A percentile compares a stretch with the other conserved stretches of the same genome.
Evolutionary conservation across 2,888 invertebrate species (phyloP).

Genomic region (Venusia cambrica): DNA sequence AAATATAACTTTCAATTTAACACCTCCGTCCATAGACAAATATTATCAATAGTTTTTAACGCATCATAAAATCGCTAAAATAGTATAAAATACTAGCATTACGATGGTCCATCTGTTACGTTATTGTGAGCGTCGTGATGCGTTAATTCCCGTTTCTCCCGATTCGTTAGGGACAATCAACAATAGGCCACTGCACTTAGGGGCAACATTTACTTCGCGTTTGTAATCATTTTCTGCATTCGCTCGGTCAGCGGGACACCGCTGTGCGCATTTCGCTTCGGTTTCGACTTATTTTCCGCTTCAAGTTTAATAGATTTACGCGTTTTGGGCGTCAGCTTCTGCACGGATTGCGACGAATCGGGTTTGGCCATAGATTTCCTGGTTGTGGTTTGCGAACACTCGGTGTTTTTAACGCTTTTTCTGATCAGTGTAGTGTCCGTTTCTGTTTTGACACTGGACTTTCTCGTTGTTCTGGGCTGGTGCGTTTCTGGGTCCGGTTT

Average conservation of each 20-base stretch:
- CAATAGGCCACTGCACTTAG: too few relatives aligned
- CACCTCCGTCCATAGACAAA: conserved; percentile 18
- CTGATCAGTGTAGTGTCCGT: too few relatives aligned
- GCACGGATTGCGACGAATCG: too few relatives aligned
- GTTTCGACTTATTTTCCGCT: conserved; percentile 31
- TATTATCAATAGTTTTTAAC: conserved; percentile 23
- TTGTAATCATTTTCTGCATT: conserved; percentile 54
- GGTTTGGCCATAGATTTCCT: too few relatives aligned
- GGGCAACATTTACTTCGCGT: conserved; percentile 39
- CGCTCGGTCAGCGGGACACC: conserved; percentile 68
- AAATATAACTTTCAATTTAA: conserved; percentile 46
- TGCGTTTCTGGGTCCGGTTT: conserved; percentile 30
- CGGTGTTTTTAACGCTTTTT: too few relatives aligned
- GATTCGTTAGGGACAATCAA: too few relatives aligned
- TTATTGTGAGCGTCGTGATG: conserved; percentile 60
- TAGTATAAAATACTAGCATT: conserved; percentile 72
- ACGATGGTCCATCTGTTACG: conserved; percentile 71
- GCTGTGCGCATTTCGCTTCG: conserved; percentile 45
- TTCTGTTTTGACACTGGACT: conserved; percentile 17
- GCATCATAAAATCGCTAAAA: conserved; percentile 47
- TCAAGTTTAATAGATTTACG: conserved; percentile 29
- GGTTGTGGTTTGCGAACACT: too few relatives aligned
- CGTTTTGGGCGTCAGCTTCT: conserved; percentile 27
- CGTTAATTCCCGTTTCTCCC: conserved; percentile 56
- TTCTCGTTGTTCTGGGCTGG: conserved; percentile 28